These are phyloP conservation scores for Crotalus viridis DNA, from an alignment of 2,113 vertebrate genomes.

Conservation along the genomic window DNA sequence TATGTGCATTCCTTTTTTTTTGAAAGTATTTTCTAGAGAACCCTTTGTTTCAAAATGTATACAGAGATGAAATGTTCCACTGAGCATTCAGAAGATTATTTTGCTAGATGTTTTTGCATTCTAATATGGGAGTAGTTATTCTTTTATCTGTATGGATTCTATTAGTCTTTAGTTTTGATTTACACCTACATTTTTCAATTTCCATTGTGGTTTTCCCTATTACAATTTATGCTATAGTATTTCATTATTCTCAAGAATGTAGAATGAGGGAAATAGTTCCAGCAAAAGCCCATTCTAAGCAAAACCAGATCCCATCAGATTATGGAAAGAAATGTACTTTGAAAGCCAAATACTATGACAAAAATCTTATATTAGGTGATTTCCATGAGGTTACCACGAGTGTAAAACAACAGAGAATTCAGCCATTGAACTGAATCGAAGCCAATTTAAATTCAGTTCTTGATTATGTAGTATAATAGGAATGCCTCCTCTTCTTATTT, in stretches of 20 bases:
- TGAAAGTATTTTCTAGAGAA: not conserved
- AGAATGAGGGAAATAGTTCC: conserved; percentile 4
- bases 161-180: conserved; percentile 9
- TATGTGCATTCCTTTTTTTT: not conserved
- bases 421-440: not conserved
- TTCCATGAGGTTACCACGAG: not conserved
- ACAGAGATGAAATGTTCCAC: conserved; percentile 6
- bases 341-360: not conserved
- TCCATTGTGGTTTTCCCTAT: not conserved
- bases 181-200: conserved; percentile 13
- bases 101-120: not conserved
- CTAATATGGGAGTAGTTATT: conserved; percentile 31
- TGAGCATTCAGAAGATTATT: conserved; percentile 40
- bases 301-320: conserved; percentile 16
- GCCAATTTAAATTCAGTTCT: conserved; percentile 16
- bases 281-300: not conserved
- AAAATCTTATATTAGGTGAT: not conserved
- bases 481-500: conserved; percentile 12
- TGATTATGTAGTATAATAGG: not conserved
- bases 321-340: not conserved
- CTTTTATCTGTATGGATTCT: not conserved
- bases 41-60: not conserved
- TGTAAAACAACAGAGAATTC: conserved; percentile 30
- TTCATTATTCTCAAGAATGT: conserved; percentile 9
- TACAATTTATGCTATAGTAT: not conserved